Evolutionary conservation across 1,140 invertebrate genomes (phyloP).

Genomic region (Drosophila virilis): DNA sequence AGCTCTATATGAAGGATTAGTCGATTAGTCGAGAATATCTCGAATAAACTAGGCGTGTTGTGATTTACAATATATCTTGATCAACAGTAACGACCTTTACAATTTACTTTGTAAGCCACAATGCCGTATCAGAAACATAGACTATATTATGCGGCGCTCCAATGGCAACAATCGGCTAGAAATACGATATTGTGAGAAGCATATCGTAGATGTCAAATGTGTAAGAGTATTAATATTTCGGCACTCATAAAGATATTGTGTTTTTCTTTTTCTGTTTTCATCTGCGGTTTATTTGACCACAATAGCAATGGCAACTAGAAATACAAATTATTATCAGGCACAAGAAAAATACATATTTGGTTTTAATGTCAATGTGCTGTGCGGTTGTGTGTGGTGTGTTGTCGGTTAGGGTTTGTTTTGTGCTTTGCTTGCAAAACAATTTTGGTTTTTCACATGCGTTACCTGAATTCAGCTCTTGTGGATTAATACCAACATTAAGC

Average conservation of each 20-base stretch:
- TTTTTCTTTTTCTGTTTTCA: constrained; percentile 5
- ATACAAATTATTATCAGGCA: constrained; percentile 30
- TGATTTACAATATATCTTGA: too few species aligned
- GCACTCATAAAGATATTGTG: background rate
- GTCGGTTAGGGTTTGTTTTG: background rate
- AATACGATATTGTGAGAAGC: too few species aligned
- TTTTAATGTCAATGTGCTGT: constrained; percentile 14
- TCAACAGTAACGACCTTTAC: too few species aligned
- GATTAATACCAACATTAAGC: constrained; percentile 22
- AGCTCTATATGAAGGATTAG: too few species aligned
- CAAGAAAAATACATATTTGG: constrained; percentile 21
- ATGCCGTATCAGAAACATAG: too few species aligned
- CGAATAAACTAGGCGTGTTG: too few species aligned
- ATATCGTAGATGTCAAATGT: background rate
- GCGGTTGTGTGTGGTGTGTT: background rate
- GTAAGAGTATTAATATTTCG: background rate
- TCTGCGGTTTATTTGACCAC: constrained; percentile 27
- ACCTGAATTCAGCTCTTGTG: constrained; percentile 18
- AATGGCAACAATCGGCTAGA: too few species aligned
- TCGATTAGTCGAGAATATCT: too few species aligned
- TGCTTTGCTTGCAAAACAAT: constrained; percentile 15
- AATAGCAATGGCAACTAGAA: constrained; percentile 17
- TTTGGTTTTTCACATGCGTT: constrained; percentile 25
- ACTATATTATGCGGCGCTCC: too few species aligned
- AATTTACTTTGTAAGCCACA: too few species aligned